Percentiles rank a stretch among this genome's conserved stretches.
Evolutionary conservation across 92 coral and sea anemone species (phyloP).

Genomic region (Montipora capitata): DNA sequence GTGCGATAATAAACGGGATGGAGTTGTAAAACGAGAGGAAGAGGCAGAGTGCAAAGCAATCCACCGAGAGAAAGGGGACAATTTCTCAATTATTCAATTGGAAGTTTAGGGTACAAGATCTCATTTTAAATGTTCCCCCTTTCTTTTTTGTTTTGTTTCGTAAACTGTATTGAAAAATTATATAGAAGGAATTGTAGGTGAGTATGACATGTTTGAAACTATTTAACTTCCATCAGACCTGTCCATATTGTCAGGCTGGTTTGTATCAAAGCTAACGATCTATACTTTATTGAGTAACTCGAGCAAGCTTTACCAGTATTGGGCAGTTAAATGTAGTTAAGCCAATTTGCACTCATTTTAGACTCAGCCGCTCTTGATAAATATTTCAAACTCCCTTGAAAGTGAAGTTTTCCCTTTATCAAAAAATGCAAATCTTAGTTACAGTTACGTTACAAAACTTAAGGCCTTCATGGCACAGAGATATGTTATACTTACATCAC

Average conservation of each 20-base stretch:
- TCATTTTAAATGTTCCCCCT: neutral
- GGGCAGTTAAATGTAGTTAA: slow-evolving; percentile 7
- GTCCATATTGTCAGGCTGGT: slow-evolving; percentile 11
- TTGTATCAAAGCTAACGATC: neutral
- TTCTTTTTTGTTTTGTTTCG: neutral
- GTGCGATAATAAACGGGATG: too few species aligned
- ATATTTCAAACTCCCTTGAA: slow-evolving; percentile 9
- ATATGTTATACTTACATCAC: slow-evolving; percentile 24
- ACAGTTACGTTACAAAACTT: slow-evolving; percentile 15
- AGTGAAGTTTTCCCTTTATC: neutral
- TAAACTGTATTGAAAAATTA: neutral
- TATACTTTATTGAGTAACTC: neutral
- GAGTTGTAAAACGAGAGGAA: too few species aligned
- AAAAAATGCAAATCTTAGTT: slow-evolving; percentile 11
- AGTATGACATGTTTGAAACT: slow-evolving; percentile 5
- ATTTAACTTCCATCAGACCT: slow-evolving; percentile 7
- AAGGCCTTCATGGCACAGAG: slow-evolving; percentile 19
- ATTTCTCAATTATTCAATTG: neutral
- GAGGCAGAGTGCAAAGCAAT: too few species aligned
- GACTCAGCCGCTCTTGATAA: slow-evolving; percentile 4
- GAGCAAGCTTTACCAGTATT: slow-evolving; percentile 9
- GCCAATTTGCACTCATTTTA: slow-evolving; percentile 14
- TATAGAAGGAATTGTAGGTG: slow-evolving; percentile 13
- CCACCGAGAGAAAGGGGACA: too few species aligned
- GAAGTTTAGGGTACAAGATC: neutral